Conservation (phyloP, 2,113 vertebrate genomes). For the Mus pahari region DNA sequence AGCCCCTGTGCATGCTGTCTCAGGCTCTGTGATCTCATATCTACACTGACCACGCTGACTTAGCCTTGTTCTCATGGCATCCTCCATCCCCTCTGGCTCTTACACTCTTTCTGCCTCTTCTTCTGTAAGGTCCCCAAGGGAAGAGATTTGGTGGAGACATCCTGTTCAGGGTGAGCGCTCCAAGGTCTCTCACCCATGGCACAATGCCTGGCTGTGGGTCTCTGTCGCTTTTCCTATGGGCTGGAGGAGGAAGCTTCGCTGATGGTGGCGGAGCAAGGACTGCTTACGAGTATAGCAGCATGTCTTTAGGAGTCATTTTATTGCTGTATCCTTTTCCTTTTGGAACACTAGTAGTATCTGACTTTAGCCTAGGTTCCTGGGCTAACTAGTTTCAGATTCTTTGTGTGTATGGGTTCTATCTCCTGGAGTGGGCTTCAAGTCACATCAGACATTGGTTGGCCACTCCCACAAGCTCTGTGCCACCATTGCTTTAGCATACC, state of each 20-base stretch:
- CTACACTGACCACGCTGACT: background rate
- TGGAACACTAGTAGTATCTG: background rate
- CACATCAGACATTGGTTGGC: background rate
- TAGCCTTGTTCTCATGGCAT: background rate
- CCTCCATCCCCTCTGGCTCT: background rate
- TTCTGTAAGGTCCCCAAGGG: background rate
- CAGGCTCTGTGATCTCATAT: background rate
- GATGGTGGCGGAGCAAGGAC: background rate
- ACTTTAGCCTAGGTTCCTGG: background rate
- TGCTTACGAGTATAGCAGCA: background rate
- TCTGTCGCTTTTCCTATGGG: background rate
- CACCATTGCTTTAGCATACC: background rate
- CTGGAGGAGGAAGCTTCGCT: background rate
- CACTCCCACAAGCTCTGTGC: background rate
- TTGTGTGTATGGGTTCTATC: background rate
- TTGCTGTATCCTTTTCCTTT: background rate
- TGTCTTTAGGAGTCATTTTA: background rate
- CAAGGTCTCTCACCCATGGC: background rate
- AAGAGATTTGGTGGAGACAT: background rate
- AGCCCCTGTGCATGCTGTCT: background rate
- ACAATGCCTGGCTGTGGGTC: background rate
- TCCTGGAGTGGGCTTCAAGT: background rate
- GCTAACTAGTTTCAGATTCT: background rate
- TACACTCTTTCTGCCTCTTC: background rate
- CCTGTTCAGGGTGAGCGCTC: background rate